phyloP scores from a whole-genome alignment of 2,113 vertebrate genomes.

The Pampusana beccarii region DNA sequence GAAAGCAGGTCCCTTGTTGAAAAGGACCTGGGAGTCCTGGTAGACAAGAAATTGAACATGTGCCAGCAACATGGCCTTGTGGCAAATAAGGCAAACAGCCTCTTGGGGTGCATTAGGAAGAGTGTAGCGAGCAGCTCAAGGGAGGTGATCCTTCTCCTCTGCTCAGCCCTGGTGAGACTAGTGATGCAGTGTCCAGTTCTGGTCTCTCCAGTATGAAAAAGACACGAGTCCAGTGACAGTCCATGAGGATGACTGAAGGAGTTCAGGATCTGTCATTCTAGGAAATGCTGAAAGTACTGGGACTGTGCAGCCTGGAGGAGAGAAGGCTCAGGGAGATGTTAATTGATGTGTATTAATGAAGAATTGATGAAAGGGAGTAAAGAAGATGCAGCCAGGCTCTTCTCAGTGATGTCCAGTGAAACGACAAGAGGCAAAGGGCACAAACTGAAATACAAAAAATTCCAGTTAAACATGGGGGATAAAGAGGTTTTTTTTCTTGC shows the following conservation, averaged over 20 bases:
- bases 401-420: neutral
- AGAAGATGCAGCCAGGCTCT: neutral
- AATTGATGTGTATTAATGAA: neutral
- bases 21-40: neutral
- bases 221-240: neutral
- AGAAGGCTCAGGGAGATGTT: neutral
- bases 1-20: neutral
- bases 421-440: neutral
- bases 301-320: neutral
- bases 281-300: neutral
- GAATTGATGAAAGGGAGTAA: neutral
- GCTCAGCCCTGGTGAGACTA: neutral
- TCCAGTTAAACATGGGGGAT: neutral
- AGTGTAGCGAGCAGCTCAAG: neutral
- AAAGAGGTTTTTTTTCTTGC: neutral
- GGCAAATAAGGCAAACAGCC: neutral
- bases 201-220: neutral
- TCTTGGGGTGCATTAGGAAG: neutral
- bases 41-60: neutral
- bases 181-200: neutral
- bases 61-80: neutral
- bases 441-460: neutral
- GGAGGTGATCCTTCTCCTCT: neutral
- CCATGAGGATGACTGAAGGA: neutral
- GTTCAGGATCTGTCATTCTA: neutral